These are phyloP conservation scores for Amiota mariae DNA, from an alignment of 2,888 invertebrate genomes.

Conservation along the genomic window DNA sequence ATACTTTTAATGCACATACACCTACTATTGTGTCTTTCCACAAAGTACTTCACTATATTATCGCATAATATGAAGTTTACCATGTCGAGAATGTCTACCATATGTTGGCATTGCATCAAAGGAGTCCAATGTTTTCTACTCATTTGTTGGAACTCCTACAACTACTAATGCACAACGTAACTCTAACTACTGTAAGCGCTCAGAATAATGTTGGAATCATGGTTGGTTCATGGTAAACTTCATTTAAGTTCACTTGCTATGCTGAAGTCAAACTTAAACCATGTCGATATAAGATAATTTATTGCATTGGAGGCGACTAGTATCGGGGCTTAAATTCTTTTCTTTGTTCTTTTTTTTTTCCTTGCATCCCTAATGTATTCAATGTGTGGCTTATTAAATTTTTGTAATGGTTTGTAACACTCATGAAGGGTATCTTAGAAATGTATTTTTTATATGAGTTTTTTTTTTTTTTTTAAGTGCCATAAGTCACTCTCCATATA, in stretches of 20 bases:
- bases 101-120: constrained; percentile 1
- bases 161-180: neutral
- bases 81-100: neutral
- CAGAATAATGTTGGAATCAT: too few species aligned
- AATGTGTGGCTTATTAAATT: too few species aligned
- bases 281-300: too few species aligned
- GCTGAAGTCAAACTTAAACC: neutral
- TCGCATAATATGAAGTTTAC: neutral
- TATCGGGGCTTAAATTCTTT: too few species aligned
- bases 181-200: constrained; percentile 19
- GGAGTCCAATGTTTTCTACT: neutral
- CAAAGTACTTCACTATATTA: neutral
- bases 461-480: too few species aligned
- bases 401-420: too few species aligned
- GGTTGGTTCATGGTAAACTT: constrained; percentile 20
- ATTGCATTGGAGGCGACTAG: too few species aligned
- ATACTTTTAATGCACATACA: neutral
- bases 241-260: constrained; percentile 26
- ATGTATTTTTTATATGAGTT: too few species aligned
- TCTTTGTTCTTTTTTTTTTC: too few species aligned
- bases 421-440: too few species aligned
- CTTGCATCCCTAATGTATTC: too few species aligned
- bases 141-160: neutral
- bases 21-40: neutral
- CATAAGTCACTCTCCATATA: too few species aligned